Base-by-base conservation (phyloP, 1,140 invertebrate genomes). In the Charaxes varanes region DNA sequence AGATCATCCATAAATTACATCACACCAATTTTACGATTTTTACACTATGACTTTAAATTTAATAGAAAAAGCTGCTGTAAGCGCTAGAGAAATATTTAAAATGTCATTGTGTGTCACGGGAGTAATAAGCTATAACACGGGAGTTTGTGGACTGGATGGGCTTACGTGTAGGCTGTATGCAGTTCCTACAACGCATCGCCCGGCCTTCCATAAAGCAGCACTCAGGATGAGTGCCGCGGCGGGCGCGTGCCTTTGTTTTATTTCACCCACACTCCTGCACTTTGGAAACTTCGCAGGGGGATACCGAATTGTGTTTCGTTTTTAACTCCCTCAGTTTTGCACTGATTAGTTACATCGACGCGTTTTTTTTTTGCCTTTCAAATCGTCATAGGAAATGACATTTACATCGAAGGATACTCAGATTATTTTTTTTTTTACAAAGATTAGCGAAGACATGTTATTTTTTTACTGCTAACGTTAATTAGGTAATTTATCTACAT, bases 201-300 rank as follows among this genome's bases (percentile, higher is more conserved):
- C 57, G 51, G 56, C 48, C 61, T 59, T 65, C 69, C 66, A 81
- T 76, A 82, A 82, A 80, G 76, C 76, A 68, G 71, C 78, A 78
- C 78, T 82, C 76, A 71, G 66, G 58, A 74, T 63, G 71, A 82
- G 78, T 82, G 71, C 61, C 64, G 66, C 53, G 62, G 54, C 67
- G 68, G 54, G 65, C 67, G 71, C 62, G 68, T 64, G 63, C 73
- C 65, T 80, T 80, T 83, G 76, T 83, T 83, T 74, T 74, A 77
- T 77, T 71, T 72, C 70, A 68, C 73, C 65, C 72, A 73, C 62
- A 73, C 69, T 74, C 62, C 70, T 77, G 53, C 62, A 59, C 70
- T 70, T 79, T 74, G 50, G 56, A 78, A 82, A 77, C 72, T 80
- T 80, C 77, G 65, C 64, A 76, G 65, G 57, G 72, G 55, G 62